Evolutionary conservation across 2,888 invertebrate species (phyloP).

Genomic region (Nemurella pictetii): DNA sequence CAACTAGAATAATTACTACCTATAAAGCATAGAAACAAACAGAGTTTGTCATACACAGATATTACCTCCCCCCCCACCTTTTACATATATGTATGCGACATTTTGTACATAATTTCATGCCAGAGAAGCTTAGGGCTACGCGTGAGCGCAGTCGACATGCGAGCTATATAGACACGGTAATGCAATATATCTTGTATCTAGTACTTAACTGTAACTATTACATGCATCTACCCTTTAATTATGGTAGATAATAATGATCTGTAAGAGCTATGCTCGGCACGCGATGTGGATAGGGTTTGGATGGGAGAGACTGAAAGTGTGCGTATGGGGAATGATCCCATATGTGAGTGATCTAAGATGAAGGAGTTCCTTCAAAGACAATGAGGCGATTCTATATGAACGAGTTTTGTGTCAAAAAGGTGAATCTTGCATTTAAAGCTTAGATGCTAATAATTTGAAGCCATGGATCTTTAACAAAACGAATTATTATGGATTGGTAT

Average conservation of each 20-base stretch:
- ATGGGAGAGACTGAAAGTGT: background rate
- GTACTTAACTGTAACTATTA: conserved; percentile 21
- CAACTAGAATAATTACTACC: background rate
- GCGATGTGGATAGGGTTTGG: background rate
- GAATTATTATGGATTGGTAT: no score
- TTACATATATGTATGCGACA: background rate
- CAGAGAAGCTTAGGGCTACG: background rate
- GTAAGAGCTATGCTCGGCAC: background rate
- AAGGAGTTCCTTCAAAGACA: no score
- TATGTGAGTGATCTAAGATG: no score
- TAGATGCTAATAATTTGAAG: no score
- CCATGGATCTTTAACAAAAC: no score
- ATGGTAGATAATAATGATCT: conserved; percentile 25
- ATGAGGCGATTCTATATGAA: no score
- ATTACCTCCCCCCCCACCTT: background rate
- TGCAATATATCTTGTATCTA: conserved; percentile 3
- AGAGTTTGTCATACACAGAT: background rate
- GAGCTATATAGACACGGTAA: background rate
- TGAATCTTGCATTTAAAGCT: no score
- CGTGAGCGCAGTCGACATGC: background rate
- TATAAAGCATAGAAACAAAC: background rate
- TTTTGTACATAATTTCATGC: background rate
- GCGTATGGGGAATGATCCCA: background rate
- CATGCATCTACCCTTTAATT: conserved; percentile 27
- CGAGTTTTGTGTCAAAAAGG: no score